These are phyloP conservation scores for Brachionus rotundiformis DNA, from an alignment of 1,140 invertebrate genomes.

Conservation along the genomic window DNA sequence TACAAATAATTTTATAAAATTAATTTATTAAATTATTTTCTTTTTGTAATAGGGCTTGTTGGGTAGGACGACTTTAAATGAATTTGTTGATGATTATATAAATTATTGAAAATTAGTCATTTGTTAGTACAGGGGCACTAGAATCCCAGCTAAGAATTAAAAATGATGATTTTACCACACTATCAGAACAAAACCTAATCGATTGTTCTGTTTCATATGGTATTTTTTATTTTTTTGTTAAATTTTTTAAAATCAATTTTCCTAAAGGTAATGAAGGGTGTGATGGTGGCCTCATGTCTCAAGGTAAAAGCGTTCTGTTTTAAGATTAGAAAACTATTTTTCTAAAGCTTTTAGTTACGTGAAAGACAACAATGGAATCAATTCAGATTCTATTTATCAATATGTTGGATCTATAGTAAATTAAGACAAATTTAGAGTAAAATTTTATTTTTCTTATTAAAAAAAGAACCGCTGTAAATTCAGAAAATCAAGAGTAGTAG, in stretches of 20 bases:
- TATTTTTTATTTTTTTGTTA: not conserved
- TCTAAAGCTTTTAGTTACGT: conserved; percentile 58
- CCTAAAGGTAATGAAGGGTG: conserved; percentile 50
- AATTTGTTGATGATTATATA: too few species aligned
- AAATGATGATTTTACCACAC: not conserved
- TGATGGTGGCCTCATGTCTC: conserved; percentile 50
- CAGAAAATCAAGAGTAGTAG: not conserved
- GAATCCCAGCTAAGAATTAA: conserved; percentile 18
- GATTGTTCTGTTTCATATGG: conserved; percentile 49
- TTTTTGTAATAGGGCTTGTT: conserved; percentile 27
- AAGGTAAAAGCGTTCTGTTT: not conserved
- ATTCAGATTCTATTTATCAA: conserved; percentile 37
- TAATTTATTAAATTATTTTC: not conserved
- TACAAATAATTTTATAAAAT: too few species aligned
- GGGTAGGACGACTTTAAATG: not conserved
- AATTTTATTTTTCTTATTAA: not conserved
- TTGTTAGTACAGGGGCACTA: conserved; percentile 48
- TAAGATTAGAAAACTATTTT: not conserved
- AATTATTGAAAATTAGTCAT: conserved; percentile 35
- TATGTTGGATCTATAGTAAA: conserved; percentile 20
- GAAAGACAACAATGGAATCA: conserved; percentile 67
- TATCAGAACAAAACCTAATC: conserved; percentile 50
- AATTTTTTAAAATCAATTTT: not conserved
- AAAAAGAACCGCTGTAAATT: conserved; percentile 4
- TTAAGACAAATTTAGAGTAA: not conserved